Base-by-base conservation (phyloP, 2,888 invertebrate species). In the Prenolepis imparis region DNA sequence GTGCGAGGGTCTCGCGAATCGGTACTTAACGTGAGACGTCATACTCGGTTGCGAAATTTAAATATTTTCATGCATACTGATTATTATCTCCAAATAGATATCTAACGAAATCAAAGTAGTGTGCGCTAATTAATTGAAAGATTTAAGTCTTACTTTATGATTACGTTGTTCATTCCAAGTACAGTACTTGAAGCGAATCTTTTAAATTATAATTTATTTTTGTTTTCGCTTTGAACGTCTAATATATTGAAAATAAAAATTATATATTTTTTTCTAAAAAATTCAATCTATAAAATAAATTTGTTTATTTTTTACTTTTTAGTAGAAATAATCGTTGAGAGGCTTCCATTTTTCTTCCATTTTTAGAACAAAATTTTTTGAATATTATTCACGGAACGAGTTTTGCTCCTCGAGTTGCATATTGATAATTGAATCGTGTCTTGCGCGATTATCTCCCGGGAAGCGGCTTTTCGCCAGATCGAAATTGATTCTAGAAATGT, bases 401-500 rank as follows among this genome's bases (percentile, higher is more conserved):
- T 24, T 64, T 39, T 52, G 1, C 8, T 64, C 36, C 11, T 15
- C 21, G 15, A 63, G 15, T 48, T 5, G n/a, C 15, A 39, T 24
- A 28, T 55, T 39, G 57, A n/a, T 44, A 68, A 78, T 78, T 57
- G 39, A 68, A 9, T 59, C 32, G 11, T 8, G 52, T 39, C 8
- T 18, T 11, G n/a, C 39, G 24, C 55, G 67, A 57, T 86, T 36
- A 36, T 68, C 81, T 86, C 78, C 77, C 82, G 61, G 55, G 82
- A 88, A 86, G 78, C 28, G 57, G 44, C 80, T 85, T 52, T 89
- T 84, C 77, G 82, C 84, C 41, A 21, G 85, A 89, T 86, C 83
- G 87, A 89, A 86, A 83, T 64, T 84, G 85, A 84, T 82, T 84
- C 82, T 72, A 67, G 64, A 78, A 66, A 82, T n/a, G 73, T 52